Conservation (phyloP, 2,888 invertebrate genomes). For the Euphydryas editha region DNA sequence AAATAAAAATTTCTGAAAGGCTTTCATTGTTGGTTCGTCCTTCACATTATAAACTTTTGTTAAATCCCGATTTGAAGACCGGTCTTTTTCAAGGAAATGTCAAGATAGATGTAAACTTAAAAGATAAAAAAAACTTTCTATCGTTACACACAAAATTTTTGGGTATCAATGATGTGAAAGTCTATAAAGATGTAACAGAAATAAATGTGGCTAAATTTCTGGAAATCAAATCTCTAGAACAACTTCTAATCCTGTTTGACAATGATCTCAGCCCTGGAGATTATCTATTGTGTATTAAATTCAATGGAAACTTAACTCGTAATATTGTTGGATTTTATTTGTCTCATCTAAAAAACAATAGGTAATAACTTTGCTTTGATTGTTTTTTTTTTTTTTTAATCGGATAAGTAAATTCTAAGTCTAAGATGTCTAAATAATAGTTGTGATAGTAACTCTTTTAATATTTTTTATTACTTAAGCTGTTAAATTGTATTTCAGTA, state of each 20-base stretch:
- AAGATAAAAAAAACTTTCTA: constrained; percentile 67
- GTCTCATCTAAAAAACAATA: constrained; percentile 83
- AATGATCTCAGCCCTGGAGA: constrained; percentile 57
- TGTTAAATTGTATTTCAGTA: constrained; percentile 75
- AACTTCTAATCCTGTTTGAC: constrained; percentile 64
- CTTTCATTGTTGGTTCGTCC: constrained; percentile 63
- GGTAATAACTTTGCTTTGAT: constrained; percentile 56
- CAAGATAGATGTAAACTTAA: constrained; percentile 65
- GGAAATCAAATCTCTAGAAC: constrained; percentile 64
- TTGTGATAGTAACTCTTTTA: too few relatives aligned
- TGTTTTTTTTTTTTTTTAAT: not conserved
- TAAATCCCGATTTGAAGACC: constrained; percentile 60
- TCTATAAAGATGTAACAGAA: constrained; percentile 55
- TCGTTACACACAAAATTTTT: constrained; percentile 84
- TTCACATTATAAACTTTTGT: constrained; percentile 63
- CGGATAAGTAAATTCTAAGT: not conserved
- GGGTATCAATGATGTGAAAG: constrained; percentile 72
- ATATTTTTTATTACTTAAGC: not conserved
- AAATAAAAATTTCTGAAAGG: constrained; percentile 58
- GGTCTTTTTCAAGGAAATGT: constrained; percentile 67
- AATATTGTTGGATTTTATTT: constrained; percentile 90
- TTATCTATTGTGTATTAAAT: constrained; percentile 84
- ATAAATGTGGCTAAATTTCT: constrained; percentile 57
- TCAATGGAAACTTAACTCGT: constrained; percentile 85
- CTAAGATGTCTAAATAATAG: too few relatives aligned